A percentile compares a stretch with the other conserved stretches of the same genome.
Conservation (phyloP, 35 echinoderm and acorn worm genomes). For the Amphiura filiformis region DNA sequence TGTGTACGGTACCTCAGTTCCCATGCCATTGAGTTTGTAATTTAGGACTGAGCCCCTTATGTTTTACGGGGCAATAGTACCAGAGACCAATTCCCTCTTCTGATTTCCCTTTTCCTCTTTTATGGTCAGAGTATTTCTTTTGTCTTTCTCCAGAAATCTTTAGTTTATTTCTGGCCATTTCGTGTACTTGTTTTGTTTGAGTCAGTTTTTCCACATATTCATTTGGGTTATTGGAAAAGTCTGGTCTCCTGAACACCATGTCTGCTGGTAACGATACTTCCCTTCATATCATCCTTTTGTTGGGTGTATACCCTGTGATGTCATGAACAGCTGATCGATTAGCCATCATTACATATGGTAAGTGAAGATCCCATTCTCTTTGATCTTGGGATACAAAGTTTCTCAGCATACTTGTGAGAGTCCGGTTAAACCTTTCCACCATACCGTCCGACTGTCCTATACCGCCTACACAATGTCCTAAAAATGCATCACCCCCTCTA, state of each 20-base stretch:
- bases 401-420: neutral
- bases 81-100: neutral
- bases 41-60: neutral
- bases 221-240: neutral
- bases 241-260: neutral
- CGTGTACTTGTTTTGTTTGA: neutral
- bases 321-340: neutral
- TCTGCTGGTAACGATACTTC: neutral
- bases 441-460: neutral
- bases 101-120: neutral
- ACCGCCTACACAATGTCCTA: too few relatives aligned
- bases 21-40: neutral
- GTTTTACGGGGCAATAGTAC: neutral
- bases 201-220: neutral
- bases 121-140: neutral
- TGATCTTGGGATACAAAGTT: neutral
- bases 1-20: too few relatives aligned
- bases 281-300: neutral
- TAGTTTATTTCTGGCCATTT: neutral
- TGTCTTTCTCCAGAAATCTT: neutral
- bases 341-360: neutral
- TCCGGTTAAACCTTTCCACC: neutral
- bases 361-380: neutral
- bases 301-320: neutral
- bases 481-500: too few relatives aligned